These are phyloP conservation scores for Cataglyphis albicans DNA, from an alignment of 2,888 invertebrate species.

Conservation along the genomic window DNA sequence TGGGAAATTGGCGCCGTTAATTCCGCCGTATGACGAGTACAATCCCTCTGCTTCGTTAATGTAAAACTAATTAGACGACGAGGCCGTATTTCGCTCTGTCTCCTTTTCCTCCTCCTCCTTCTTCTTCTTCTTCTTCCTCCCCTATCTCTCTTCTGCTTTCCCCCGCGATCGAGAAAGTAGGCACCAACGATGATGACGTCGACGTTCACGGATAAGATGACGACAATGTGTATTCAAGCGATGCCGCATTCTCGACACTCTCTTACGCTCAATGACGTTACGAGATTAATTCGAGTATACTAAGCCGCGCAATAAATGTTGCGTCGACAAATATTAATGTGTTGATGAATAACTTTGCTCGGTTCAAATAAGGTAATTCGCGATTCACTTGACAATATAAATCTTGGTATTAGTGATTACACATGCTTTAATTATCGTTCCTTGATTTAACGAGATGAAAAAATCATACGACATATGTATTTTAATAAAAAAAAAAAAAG, in stretches of 20 bases:
- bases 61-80: conserved; percentile 70
- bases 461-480: background rate
- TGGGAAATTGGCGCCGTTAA: conserved; percentile 74
- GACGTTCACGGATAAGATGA: conserved; percentile 25
- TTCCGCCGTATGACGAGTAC: conserved; percentile 70
- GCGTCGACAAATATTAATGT: background rate
- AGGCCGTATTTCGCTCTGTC: conserved; percentile 31
- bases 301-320: background rate
- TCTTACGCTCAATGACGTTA: background rate
- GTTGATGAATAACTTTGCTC: background rate
- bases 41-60: conserved; percentile 61
- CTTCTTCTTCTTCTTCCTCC: no score
- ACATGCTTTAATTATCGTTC: conserved; percentile 11
- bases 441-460: background rate
- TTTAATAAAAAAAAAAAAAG: background rate
- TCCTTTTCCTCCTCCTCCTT: rapidly evolving
- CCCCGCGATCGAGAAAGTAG: conserved; percentile 36
- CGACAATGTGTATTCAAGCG: conserved; percentile 7
- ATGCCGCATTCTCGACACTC: background rate
- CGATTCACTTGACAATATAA: background rate
- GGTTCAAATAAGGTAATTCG: background rate
- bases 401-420: background rate
- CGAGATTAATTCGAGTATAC: conserved; percentile 25
- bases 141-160: background rate
- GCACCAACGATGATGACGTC: conserved; percentile 28